Evolutionary conservation across 2,797 vertebrate genomes (phyloP).

Genomic region (Centroberyx gerrardi): DNA sequence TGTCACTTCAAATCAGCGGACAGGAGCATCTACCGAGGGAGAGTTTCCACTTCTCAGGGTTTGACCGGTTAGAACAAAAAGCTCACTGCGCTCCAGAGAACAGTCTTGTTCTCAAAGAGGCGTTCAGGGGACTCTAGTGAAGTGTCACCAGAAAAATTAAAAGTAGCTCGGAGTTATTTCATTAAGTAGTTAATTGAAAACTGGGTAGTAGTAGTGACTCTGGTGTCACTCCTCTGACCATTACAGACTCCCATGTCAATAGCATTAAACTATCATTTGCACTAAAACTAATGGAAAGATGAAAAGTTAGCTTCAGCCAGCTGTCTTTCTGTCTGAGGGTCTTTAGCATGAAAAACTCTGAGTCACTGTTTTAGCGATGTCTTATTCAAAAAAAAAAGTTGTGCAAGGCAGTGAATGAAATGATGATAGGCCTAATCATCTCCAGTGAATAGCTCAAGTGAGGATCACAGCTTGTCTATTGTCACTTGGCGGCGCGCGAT

Average conservation of each 20-base stretch:
- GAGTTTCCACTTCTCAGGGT: constrained; percentile 75
- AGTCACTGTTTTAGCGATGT: constrained; percentile 64
- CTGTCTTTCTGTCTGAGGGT: constrained; percentile 68
- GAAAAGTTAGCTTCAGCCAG: constrained; percentile 25
- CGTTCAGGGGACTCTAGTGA: constrained; percentile 47
- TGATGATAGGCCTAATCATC: constrained; percentile 70
- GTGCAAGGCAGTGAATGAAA: constrained; percentile 65
- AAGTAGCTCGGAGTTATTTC: constrained; percentile 47
- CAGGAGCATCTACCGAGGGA: constrained; percentile 73
- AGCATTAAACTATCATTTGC: constrained; percentile 2
- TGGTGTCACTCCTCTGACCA: constrained; percentile 23
- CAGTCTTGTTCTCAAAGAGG: constrained; percentile 72
- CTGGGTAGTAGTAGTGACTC: background rate
- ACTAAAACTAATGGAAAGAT: no score
- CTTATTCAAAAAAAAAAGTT: constrained; percentile 56
- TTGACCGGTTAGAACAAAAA: constrained; percentile 58
- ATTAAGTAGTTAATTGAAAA: constrained; percentile 26
- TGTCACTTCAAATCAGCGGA: constrained; percentile 85
- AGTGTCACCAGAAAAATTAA: constrained; percentile 25
- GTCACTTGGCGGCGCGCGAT: constrained; percentile 72
- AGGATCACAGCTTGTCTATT: constrained; percentile 80
- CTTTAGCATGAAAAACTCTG: constrained; percentile 66
- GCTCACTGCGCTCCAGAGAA: constrained; percentile 67
- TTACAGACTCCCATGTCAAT: constrained; percentile 34
- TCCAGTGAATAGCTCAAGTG: constrained; percentile 76